Evolutionary conservation across 2,797 vertebrate genomes (phyloP), one percentile per base, ranked within the genome.

Genomic region (Spea hammondii): DNA sequence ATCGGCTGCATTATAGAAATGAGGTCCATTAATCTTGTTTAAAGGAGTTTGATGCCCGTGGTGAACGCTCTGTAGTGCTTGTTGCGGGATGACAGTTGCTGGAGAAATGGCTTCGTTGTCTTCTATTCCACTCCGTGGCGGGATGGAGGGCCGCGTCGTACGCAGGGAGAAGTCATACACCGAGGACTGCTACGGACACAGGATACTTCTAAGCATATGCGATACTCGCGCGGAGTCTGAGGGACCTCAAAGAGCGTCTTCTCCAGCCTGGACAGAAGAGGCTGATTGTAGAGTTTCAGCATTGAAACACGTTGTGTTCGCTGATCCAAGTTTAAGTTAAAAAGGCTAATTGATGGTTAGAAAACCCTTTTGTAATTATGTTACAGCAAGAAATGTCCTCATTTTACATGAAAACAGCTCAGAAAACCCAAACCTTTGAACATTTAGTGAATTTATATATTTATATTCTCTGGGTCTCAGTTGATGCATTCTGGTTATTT

Each of bases 21-120:
- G 72, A 74, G 54, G 78, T 69, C 67, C 78, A 74, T 79, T 79
- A 69, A 74, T 79, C 78, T 73, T 79, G 47, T 69, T 79, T 79
- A 79, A 79, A 79, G 65, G 74, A 74, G 55, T 65, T 74, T 65
- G 78, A 50, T 79, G 64, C 68, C 77, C 78, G 51, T 70, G 55
- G 64, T 54, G 65, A 32, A 48, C 72, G 57, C 62, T 72, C 57
- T 72, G 32, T 71, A 80, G 72, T 72, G 69, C 49, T 17, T 79
- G 78, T 79, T 72, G 69, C 47, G 55, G 68, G 77, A 81, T 77
- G 79, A 79, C 48, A 54, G 64, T 8, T 51, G 48, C 57, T 59
- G 57, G 62, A 72, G 46, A 80, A 72, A 80, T 76, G 60, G 68
- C 45, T 76, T 76, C 77, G 79, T 81, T 74, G 72, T 77, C 68